Conservation (phyloP, 2,888 invertebrate genomes). For the Cephus rjabovi region DNA sequence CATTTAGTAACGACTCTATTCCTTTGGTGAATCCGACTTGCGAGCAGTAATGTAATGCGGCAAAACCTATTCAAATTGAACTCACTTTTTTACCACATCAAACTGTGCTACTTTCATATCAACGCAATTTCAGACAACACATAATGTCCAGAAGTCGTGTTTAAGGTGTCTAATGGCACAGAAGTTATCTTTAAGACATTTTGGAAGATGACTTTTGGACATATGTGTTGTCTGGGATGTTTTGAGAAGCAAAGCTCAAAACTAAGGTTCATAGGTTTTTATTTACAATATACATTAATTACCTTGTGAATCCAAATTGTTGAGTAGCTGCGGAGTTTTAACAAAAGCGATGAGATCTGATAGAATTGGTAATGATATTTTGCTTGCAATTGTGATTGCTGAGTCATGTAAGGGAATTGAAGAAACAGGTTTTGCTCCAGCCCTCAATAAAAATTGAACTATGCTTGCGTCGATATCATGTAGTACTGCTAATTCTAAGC, state of each 20-base stretch:
- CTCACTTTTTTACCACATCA: too few species aligned
- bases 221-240: too few species aligned
- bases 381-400: slow-evolving; percentile 53
- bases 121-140: too few species aligned
- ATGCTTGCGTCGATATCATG: slow-evolving; percentile 39
- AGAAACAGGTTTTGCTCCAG: slow-evolving; percentile 49
- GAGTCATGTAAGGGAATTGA: slow-evolving; percentile 43
- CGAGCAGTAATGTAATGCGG: slow-evolving; percentile 58
- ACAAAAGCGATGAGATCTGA: slow-evolving; percentile 38
- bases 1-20: slow-evolving; percentile 35
- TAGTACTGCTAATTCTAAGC: slow-evolving; percentile 55
- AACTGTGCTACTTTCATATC: background rate
- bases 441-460: slow-evolving; percentile 43
- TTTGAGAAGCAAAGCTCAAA: too few species aligned
- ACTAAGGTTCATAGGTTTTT: background rate
- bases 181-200: too few species aligned
- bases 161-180: too few species aligned
- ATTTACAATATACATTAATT: slow-evolving; percentile 9
- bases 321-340: slow-evolving; percentile 25
- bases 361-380: slow-evolving; percentile 40
- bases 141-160: too few species aligned
- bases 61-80: slow-evolving; percentile 40
- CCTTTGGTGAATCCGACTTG: slow-evolving; percentile 44
- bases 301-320: slow-evolving; percentile 46
- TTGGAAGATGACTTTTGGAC: too few species aligned